These are phyloP conservation scores for Harmothoe impar DNA, from an alignment of 2,888 invertebrate genomes.

Conservation along the genomic window DNA sequence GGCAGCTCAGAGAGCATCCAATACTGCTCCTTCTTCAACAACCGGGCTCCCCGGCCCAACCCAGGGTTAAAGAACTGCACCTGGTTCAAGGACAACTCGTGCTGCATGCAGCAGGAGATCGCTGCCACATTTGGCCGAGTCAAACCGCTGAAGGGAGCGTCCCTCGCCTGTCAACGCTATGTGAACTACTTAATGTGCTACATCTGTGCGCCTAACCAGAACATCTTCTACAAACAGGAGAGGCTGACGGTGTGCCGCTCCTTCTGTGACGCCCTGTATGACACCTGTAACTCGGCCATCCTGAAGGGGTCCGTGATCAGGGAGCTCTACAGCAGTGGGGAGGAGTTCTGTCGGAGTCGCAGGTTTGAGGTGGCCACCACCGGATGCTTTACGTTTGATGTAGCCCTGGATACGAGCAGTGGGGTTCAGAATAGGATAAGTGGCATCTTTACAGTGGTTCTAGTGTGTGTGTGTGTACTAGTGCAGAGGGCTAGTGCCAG, in stretches of 20 bases:
- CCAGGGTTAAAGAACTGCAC: slow-evolving; percentile 83
- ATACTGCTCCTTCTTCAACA: slow-evolving; percentile 83
- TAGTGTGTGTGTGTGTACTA: neutral
- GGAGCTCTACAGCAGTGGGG: slow-evolving; percentile 80
- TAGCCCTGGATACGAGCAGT: slow-evolving; percentile 56
- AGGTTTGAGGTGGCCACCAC: slow-evolving; percentile 79
- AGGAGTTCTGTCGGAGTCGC: slow-evolving; percentile 81
- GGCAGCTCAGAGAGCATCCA: slow-evolving; percentile 53
- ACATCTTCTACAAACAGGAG: slow-evolving; percentile 81
- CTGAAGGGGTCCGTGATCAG: slow-evolving; percentile 82
- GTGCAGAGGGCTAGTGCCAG: neutral
- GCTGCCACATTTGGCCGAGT: slow-evolving; percentile 83
- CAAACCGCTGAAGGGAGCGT: slow-evolving; percentile 83
- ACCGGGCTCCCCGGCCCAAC: slow-evolving; percentile 82
- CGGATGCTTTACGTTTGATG: slow-evolving; percentile 79
- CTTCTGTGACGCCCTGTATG: slow-evolving; percentile 82
- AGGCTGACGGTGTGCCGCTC: slow-evolving; percentile 82
- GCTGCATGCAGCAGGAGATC: slow-evolving; percentile 83
- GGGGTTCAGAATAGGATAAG: neutral
- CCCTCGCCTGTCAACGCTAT: slow-evolving; percentile 81
- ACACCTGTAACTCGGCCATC: slow-evolving; percentile 81
- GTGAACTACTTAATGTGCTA: slow-evolving; percentile 84
- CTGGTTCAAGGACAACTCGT: slow-evolving; percentile 83
- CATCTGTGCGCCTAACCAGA: slow-evolving; percentile 83
- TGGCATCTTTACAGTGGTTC: neutral